Conservation (phyloP, 2,797 vertebrate genomes). For the Anas acuta region DNA sequence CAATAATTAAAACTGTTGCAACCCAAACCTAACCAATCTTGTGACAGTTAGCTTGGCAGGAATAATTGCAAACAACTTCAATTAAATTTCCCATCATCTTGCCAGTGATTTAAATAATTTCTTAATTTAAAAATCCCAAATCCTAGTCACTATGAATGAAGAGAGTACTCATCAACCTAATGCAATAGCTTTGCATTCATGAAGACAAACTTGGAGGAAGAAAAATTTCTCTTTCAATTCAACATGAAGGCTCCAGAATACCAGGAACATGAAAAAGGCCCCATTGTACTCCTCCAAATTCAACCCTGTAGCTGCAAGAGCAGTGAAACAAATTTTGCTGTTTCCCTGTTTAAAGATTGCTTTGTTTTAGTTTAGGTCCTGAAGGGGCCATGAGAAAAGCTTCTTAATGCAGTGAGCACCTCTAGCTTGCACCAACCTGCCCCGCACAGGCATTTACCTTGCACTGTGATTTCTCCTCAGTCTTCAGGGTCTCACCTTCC, state of each 20-base stretch:
- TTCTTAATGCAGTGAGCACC: accelerated
- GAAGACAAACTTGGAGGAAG: neutral
- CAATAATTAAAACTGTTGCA: neutral
- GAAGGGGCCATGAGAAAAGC: neutral
- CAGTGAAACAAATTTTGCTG: neutral
- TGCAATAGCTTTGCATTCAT: neutral
- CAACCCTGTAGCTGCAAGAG: neutral
- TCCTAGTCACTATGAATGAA: neutral
- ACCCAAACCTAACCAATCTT: constrained; percentile 4
- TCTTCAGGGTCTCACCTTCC: neutral
- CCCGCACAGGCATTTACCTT: accelerated
- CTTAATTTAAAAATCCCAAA: neutral
- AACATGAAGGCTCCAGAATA: neutral
- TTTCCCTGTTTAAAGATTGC: neutral
- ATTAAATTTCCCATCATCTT: constrained; percentile 16
- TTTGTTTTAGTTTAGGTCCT: neutral
- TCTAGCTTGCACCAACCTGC: neutral
- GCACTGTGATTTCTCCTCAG: neutral
- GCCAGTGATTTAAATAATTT: neutral
- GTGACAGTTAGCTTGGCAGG: neutral
- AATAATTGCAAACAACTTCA: constrained; percentile 3
- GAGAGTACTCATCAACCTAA: neutral
- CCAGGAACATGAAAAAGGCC: neutral
- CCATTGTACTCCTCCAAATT: neutral
- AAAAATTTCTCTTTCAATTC: neutral